Conservation (phyloP, 2,888 invertebrate species). For the Amphipoea oculea region DNA sequence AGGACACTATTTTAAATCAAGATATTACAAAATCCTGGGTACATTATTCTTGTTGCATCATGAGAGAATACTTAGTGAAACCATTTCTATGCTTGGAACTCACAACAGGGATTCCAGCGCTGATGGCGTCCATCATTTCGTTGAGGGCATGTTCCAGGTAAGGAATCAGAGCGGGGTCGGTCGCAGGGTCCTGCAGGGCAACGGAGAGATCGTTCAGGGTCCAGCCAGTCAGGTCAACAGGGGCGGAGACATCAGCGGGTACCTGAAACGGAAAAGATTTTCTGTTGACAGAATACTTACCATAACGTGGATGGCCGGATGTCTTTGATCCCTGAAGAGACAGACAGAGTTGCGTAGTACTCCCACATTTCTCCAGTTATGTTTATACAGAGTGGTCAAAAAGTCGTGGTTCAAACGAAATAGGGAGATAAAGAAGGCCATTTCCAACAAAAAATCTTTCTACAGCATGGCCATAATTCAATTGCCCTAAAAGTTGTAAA, state of each 20-base stretch:
- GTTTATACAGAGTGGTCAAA: neutral
- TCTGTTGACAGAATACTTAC: neutral
- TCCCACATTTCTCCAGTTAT: neutral
- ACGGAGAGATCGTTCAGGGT: constrained; percentile 71
- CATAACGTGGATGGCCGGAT: neutral
- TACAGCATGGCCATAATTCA: no score
- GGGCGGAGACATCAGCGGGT: constrained; percentile 66
- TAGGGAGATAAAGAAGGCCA: no score
- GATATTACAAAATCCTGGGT: no score
- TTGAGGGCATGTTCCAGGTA: constrained; percentile 77
- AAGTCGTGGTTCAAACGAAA: no score
- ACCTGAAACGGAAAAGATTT: constrained; percentile 48
- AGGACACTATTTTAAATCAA: no score
- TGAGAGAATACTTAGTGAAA: neutral
- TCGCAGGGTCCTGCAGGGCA: constrained; percentile 75
- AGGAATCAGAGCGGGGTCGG: constrained; percentile 73
- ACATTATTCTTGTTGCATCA: no score
- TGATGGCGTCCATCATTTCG: constrained; percentile 72
- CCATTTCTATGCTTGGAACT: constrained; percentile 20
- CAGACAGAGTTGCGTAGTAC: neutral
- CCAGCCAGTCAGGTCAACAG: constrained; percentile 73
- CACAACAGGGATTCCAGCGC: constrained; percentile 74
- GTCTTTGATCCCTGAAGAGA: neutral
- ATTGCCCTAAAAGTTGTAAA: no score
- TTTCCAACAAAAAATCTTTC: no score